These are phyloP conservation scores for Anthonomus grandis DNA, from an alignment of 1,140 invertebrate species.

Conservation along the genomic window DNA sequence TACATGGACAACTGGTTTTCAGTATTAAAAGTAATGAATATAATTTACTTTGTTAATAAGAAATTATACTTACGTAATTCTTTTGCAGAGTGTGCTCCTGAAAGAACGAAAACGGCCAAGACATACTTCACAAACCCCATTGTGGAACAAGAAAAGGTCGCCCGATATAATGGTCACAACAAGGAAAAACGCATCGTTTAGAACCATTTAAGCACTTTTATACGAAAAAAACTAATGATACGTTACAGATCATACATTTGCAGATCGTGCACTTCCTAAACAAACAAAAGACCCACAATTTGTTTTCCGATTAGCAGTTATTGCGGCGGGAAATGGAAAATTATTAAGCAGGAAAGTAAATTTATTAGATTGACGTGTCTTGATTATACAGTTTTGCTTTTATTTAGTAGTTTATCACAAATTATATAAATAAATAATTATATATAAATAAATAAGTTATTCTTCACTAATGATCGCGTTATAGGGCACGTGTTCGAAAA, in stretches of 20 bases:
- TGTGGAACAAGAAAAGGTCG: neutral
- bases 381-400: neutral
- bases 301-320: neutral
- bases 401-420: neutral
- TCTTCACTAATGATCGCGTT: conserved; percentile 55
- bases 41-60: too few relatives aligned
- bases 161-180: neutral
- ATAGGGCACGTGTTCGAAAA: conserved; percentile 73
- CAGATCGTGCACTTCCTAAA: neutral
- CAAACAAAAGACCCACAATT: conserved; percentile 1
- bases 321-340: neutral
- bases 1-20: too few relatives aligned
- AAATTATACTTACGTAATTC: neutral
- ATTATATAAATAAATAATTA: neutral
- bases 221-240: neutral
- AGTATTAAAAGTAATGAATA: too few relatives aligned
- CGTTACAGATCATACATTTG: neutral
- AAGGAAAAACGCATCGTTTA: neutral
- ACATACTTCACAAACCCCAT: neutral
- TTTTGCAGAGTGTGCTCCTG: neutral
- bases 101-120: neutral
- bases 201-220: neutral
- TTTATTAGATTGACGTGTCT: neutral
- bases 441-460: conserved; percentile 4
- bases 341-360: neutral